phyloP scores from a whole-genome alignment of 2,113 vertebrate genomes.

The Turdus rufiventris region DNA sequence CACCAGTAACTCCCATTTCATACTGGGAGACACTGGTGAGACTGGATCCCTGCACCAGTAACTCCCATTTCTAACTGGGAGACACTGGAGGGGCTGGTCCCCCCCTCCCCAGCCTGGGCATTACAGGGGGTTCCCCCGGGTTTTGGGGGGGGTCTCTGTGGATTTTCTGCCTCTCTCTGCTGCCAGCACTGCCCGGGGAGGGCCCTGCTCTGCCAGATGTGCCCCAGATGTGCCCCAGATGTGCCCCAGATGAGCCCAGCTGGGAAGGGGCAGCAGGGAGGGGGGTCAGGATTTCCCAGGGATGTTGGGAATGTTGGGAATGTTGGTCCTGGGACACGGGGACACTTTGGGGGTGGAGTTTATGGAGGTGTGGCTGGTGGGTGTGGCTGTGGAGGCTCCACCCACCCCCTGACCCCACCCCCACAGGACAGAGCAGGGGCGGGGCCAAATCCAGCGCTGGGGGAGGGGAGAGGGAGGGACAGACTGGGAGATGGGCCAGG shows the following conservation, averaged over 20 bases:
- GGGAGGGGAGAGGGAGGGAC: not conserved
- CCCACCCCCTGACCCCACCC: not conserved
- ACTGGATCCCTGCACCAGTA: not conserved
- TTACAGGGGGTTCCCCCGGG: fast-evolving
- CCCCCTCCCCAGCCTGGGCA: too few relatives aligned
- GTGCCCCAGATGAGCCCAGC: too few relatives aligned
- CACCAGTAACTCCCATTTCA: too few relatives aligned
- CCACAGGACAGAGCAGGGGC: not conserved
- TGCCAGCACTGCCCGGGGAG: not conserved
- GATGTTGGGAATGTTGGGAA: too few relatives aligned
- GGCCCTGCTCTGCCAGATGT: not conserved
- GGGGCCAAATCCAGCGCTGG: not conserved
- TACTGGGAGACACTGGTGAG: too few relatives aligned
- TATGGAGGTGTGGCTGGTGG: not conserved
- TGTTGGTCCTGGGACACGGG: fast-evolving
- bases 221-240: too few relatives aligned
- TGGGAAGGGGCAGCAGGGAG: too few relatives aligned
- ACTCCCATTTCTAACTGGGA: too few relatives aligned
- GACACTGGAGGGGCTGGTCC: not conserved
- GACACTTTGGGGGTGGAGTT: not conserved
- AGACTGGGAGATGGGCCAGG: not conserved
- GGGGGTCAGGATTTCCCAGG: too few relatives aligned
- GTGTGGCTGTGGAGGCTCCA: not conserved
- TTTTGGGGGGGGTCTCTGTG: fast-evolving
- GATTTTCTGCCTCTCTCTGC: not conserved